A percentile compares a stretch with the other conserved stretches of the same genome.
Conservation (phyloP, 2,888 invertebrate genomes). For the Stomorhina lunata region DNA sequence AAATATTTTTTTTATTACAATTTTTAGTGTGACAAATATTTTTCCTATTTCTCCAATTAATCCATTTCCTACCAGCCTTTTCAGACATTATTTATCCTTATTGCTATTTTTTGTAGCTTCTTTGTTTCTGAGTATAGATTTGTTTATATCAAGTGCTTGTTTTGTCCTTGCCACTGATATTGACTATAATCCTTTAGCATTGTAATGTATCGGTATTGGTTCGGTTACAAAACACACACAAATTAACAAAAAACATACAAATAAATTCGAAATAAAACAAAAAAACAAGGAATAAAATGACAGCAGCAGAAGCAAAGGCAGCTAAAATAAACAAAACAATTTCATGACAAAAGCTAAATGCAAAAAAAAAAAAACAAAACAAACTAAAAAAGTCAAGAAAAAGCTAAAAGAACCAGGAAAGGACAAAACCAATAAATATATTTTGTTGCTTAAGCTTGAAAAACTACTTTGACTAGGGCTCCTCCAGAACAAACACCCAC, state of each 20-base stretch:
- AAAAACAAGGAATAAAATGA: not conserved
- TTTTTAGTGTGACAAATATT: too few species aligned
- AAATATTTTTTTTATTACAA: too few species aligned
- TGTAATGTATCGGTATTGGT: constrained; percentile 55
- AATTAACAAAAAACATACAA: constrained; percentile 13
- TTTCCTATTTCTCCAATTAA: not conserved
- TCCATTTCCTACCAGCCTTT: not conserved
- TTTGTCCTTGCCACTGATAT: constrained; percentile 61
- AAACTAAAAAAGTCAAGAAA: not conserved
- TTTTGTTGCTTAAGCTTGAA: constrained; percentile 44
- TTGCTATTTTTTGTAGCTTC: not conserved
- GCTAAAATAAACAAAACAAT: constrained; percentile 8
- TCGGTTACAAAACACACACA: constrained; percentile 10
- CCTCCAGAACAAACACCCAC: too few species aligned
- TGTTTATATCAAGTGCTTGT: constrained; percentile 43
- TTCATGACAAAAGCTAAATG: constrained; percentile 28
- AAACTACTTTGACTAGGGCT: constrained; percentile 45
- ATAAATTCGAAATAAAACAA: constrained; percentile 27
- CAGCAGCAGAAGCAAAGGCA: not conserved
- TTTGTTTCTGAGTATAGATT: constrained; percentile 24
- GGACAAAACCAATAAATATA: constrained; percentile 57
- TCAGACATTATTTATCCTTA: not conserved
- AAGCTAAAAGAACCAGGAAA: constrained; percentile 13
- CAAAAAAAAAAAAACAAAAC: constrained; percentile 8
- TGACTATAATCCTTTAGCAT: constrained; percentile 59